These are phyloP conservation scores for Manis crassicaudata DNA, from an alignment of 2,797 vertebrate genomes.

Conservation along the genomic window DNA sequence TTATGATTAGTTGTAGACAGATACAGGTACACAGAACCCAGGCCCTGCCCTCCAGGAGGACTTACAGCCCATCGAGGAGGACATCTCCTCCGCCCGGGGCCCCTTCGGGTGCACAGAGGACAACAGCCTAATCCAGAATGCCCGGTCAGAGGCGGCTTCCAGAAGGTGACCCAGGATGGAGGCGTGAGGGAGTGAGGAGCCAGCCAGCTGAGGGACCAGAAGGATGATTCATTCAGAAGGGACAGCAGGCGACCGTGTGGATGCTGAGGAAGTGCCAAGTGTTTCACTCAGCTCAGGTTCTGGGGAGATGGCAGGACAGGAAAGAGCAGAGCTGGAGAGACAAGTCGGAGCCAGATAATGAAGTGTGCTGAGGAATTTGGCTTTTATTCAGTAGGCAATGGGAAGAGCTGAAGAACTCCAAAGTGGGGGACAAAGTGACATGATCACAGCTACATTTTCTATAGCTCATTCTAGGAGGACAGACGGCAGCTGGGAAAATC, in stretches of 20 bases:
- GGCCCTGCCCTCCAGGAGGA: not conserved
- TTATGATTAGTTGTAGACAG: not conserved
- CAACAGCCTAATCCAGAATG: not conserved
- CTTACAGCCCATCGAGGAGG: not conserved
- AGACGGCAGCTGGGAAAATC: not conserved
- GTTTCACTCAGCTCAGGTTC: not conserved
- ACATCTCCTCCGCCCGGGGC: not conserved
- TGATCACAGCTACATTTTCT: not conserved
- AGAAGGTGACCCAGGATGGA: not conserved
- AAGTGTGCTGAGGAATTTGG: not conserved
- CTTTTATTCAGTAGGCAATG: not conserved
- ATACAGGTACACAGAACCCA: not conserved
- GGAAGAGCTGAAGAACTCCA: not conserved
- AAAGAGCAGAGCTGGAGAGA: not conserved
- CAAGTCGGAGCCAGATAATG: not conserved
- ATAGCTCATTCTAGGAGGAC: not conserved
- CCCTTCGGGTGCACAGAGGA: not conserved
- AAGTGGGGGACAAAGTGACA: not conserved
- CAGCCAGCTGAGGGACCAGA: not conserved
- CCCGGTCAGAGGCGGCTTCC: not conserved
- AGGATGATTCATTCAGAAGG: not conserved
- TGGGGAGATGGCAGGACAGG: not conserved
- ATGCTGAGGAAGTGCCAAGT: fast-evolving
- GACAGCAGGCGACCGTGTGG: not conserved
- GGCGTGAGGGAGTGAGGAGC: not conserved